Conservation (phyloP, 2,888 invertebrate genomes). For the Eupeodes latifasciatus region DNA sequence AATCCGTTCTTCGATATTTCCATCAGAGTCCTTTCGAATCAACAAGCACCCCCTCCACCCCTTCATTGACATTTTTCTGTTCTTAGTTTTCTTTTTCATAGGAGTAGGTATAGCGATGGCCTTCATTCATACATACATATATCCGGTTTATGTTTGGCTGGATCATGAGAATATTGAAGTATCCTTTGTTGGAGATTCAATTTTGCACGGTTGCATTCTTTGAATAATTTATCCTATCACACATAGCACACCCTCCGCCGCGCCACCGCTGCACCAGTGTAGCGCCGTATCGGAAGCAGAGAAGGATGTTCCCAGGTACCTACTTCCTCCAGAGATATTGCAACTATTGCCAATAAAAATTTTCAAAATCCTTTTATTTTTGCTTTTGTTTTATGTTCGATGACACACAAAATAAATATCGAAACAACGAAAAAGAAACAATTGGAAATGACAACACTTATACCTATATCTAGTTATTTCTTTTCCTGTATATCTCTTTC, state of each 20-base stretch:
- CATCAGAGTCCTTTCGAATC: not conserved
- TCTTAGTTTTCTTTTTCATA: not conserved
- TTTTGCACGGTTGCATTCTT: conserved; percentile 29
- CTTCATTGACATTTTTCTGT: no score
- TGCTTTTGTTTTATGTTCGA: conserved; percentile 3
- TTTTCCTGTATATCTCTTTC: no score
- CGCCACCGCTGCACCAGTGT: no score
- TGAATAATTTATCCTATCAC: conserved; percentile 28
- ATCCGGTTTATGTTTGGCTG: conserved; percentile 12
- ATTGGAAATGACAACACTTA: conserved; percentile 21
- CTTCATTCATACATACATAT: not conserved
- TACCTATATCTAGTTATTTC: not conserved
- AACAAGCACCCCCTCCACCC: no score
- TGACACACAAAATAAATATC: not conserved
- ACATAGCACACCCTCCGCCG: no score
- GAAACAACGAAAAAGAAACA: not conserved
- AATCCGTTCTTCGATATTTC: conserved; percentile 25
- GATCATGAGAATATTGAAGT: conserved; percentile 3
- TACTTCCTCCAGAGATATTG: not conserved
- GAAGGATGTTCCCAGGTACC: not conserved
- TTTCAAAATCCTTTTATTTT: conserved; percentile 17
- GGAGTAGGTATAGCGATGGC: not conserved
- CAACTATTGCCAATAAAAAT: conserved; percentile 33
- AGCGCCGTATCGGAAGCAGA: not conserved
- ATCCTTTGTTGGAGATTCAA: conserved; percentile 27